Evolutionary conservation across 53 echinoderm and acorn worm species (phyloP).

Genomic region (Luidia sarsii): DNA sequence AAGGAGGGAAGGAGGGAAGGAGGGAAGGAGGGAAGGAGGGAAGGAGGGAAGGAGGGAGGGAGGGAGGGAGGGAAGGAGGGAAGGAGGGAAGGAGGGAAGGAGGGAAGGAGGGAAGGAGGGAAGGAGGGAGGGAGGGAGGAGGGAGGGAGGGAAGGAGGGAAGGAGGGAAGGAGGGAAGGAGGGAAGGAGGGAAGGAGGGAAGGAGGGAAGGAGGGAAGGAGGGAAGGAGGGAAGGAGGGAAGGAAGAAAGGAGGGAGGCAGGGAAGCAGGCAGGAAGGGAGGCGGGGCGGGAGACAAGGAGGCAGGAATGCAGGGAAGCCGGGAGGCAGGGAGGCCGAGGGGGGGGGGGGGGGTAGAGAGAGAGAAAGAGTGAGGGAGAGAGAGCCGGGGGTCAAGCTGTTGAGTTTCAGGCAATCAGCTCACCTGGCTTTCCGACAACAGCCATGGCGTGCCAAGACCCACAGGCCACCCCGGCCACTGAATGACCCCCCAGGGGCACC

Average conservation of each 20-base stretch:
- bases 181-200: neutral
- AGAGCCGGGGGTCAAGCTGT: too few relatives aligned
- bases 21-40: neutral
- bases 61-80: slow-evolving; percentile 1
- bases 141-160: too few relatives aligned
- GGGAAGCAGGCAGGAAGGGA: neutral
- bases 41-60: neutral
- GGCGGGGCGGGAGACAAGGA: neutral
- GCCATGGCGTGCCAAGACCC: slow-evolving; percentile 95
- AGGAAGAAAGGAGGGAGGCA: neutral
- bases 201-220: neutral
- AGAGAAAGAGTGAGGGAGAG: slow-evolving; percentile 12
- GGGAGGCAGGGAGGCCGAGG: too few relatives aligned
- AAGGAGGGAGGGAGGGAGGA: too few relatives aligned
- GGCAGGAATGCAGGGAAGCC: too few relatives aligned
- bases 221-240: neutral
- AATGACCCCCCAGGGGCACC: slow-evolving; percentile 32
- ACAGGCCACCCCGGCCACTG: slow-evolving; percentile 72
- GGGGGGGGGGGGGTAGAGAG: too few relatives aligned
- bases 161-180: too few relatives aligned
- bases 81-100: too few relatives aligned
- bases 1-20: neutral
- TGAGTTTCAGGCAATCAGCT: too few relatives aligned
- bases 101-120: too few relatives aligned
- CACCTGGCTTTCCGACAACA: slow-evolving; percentile 85